phyloP scores from a whole-genome alignment of 2,888 invertebrate genomes.

The Eupithecia pulchellata region DNA sequence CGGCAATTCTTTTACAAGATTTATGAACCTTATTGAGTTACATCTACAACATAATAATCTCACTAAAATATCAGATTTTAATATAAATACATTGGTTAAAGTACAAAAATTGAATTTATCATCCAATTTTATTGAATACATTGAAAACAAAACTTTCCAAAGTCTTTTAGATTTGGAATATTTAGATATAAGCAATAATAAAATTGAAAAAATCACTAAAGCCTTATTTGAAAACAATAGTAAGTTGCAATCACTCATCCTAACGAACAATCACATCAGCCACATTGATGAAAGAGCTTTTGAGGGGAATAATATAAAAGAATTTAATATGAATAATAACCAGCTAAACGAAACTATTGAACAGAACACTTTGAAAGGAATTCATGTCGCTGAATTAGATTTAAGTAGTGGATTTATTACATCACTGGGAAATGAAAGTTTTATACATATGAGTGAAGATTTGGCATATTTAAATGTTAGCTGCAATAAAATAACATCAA shows the following conservation, averaged over 20 bases:
- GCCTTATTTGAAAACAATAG: conserved; percentile 25
- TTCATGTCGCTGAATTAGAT: conserved; percentile 32
- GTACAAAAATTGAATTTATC: conserved; percentile 27
- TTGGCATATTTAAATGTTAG: conserved; percentile 35
- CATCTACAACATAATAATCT: conserved; percentile 34
- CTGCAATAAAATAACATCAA: conserved; percentile 28
- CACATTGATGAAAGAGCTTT: conserved; percentile 36
- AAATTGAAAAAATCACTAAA: conserved; percentile 27
- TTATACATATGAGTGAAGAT: conserved; percentile 29
- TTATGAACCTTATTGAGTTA: conserved; percentile 24
- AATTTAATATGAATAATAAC: conserved; percentile 33
- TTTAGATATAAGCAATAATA: conserved; percentile 39
- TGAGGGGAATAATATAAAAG: conserved; percentile 26
- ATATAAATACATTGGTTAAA: conserved; percentile 20
- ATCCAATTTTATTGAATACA: conserved; percentile 20
- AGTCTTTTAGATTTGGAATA: conserved; percentile 17
- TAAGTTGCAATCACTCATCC: conserved; percentile 25
- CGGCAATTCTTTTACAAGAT: conserved; percentile 29
- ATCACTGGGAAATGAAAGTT: conserved; percentile 27
- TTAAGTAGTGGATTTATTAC: conserved; percentile 35
- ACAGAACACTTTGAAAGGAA: conserved; percentile 35
- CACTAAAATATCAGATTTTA: conserved; percentile 17
- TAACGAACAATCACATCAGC: conserved; percentile 34
- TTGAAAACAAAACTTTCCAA: conserved; percentile 31
- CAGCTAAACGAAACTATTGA: conserved; percentile 25